Evolutionary conservation across 2,113 vertebrate genomes (phyloP).

Genomic region (Antigone vipio): DNA sequence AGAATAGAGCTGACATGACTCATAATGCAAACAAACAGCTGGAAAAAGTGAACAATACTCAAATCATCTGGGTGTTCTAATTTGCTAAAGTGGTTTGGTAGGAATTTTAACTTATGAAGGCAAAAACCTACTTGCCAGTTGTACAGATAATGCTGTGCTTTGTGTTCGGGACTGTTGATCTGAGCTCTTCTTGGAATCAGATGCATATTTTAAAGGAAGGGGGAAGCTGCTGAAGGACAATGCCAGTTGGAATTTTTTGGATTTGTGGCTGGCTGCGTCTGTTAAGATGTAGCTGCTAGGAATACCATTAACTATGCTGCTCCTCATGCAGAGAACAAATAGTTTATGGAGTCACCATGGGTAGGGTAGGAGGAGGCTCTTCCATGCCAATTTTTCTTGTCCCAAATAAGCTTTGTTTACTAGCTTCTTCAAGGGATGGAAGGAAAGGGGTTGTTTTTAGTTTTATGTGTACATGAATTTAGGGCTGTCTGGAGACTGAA

Average conservation of each 20-base stretch:
- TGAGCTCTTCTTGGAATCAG: background rate
- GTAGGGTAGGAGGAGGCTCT: background rate
- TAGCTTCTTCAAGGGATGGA: background rate
- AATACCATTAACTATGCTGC: background rate
- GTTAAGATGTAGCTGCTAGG: background rate
- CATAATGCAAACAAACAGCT: constrained; percentile 46
- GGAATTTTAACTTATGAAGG: constrained; percentile 13
- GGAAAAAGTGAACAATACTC: constrained; percentile 47
- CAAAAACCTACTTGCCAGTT: background rate
- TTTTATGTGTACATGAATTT: background rate
- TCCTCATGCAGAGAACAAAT: background rate
- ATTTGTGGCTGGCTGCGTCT: background rate
- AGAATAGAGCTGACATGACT: constrained; percentile 54
- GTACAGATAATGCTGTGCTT: background rate
- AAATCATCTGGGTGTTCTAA: background rate
- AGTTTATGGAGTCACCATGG: background rate
- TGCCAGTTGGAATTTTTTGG: background rate
- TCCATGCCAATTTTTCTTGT: background rate
- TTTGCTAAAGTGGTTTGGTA: constrained; percentile 2
- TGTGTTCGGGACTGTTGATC: background rate
- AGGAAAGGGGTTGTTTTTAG: background rate
- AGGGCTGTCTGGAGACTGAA: background rate
- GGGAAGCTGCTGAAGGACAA: background rate
- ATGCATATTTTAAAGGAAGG: background rate
- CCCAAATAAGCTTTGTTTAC: background rate